Evolutionary conservation across 2,113 vertebrate genomes (phyloP).

Genomic region (Axis porcinus): DNA sequence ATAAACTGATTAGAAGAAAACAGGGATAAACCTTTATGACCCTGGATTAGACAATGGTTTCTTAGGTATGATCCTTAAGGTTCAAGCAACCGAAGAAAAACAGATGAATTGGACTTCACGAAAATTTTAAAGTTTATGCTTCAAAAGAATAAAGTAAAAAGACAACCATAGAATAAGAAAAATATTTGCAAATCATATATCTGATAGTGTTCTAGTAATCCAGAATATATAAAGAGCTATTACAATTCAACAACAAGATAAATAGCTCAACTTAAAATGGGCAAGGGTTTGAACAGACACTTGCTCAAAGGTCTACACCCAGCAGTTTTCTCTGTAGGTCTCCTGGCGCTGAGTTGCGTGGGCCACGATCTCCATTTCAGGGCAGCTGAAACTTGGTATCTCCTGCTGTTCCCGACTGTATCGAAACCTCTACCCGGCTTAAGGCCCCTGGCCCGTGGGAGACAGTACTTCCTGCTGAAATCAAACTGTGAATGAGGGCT

Average conservation of each 20-base stretch:
- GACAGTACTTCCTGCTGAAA: neutral
- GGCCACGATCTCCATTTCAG: neutral
- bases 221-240: neutral
- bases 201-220: neutral
- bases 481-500: neutral
- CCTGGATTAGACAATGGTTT: neutral
- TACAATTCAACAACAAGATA: neutral
- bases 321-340: neutral
- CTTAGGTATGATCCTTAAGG: neutral
- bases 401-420: neutral
- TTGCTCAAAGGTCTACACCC: neutral
- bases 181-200: neutral
- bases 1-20: neutral
- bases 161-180: neutral
- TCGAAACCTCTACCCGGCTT: neutral
- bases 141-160: neutral
- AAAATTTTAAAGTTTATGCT: neutral
- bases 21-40: too few species aligned
- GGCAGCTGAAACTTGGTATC: neutral
- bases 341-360: neutral
- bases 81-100: neutral
- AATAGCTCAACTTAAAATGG: neutral
- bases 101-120: neutral
- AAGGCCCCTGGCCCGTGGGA: neutral
- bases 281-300: neutral